phyloP scores from a whole-genome alignment of 2,888 invertebrate genomes.

The Platerodrilus igneus region DNA sequence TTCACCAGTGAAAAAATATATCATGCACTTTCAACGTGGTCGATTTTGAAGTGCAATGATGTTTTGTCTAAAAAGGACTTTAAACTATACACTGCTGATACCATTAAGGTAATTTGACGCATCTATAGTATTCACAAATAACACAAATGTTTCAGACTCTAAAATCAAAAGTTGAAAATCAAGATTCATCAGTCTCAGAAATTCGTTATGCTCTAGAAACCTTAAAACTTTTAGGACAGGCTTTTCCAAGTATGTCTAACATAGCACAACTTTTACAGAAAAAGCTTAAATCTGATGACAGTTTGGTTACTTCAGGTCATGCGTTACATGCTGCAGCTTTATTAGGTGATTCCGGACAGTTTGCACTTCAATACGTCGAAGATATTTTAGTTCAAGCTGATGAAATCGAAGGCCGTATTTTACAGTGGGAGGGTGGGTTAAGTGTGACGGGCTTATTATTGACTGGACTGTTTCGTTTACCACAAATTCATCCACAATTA shows the following conservation, averaged over 20 bases:
- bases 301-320: conserved; percentile 69
- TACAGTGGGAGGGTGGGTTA: conserved; percentile 90
- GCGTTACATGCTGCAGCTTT: conserved; percentile 78
- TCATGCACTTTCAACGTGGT: conserved; percentile 38
- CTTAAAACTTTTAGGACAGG: conserved; percentile 63
- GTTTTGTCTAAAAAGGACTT: conserved; percentile 30
- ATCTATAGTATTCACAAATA: neutral
- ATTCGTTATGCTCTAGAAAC: conserved; percentile 71
- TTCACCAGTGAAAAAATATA: conserved; percentile 34
- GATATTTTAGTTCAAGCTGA: conserved; percentile 94
- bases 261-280: conserved; percentile 68
- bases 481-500: conserved; percentile 66
- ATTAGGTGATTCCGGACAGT: conserved; percentile 63
- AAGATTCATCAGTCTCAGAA: conserved; percentile 62
- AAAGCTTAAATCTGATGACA: conserved; percentile 80
- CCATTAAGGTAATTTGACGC: conserved; percentile 49
- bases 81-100: conserved; percentile 36
- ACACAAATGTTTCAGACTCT: conserved; percentile 36
- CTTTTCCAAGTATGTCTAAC: conserved; percentile 61
- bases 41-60: conserved; percentile 34
- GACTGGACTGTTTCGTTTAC: conserved; percentile 50
- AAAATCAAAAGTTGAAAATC: conserved; percentile 59
- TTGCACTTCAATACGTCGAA: conserved; percentile 73
- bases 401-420: conserved; percentile 81
- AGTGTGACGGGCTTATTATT: conserved; percentile 67